phyloP scores from a whole-genome alignment of 2,113 vertebrate species.

The human region DNA sequence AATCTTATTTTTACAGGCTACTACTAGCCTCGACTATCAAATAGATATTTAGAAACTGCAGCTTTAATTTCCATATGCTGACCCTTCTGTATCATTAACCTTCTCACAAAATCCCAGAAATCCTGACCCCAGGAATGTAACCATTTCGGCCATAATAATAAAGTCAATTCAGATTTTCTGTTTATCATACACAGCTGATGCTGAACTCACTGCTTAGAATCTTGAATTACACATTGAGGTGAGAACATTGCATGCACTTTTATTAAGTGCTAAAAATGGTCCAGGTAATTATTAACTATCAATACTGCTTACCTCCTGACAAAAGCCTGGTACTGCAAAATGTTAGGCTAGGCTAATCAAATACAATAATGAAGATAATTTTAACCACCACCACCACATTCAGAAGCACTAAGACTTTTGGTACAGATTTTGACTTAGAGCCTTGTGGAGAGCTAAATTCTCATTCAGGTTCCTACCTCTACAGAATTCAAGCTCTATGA shows the following conservation, averaged over 20 bases:
- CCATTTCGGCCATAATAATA: not conserved
- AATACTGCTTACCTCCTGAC: not conserved
- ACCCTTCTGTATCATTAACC: not conserved
- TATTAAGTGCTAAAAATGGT: conserved; percentile 35
- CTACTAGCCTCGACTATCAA: not conserved
- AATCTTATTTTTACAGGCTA: not conserved
- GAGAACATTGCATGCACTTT: not conserved
- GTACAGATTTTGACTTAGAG: not conserved
- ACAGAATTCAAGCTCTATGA: not conserved
- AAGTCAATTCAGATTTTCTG: not conserved
- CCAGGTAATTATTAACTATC: not conserved
- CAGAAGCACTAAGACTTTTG: not conserved
- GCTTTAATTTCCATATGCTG: not conserved
- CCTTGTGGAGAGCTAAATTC: not conserved
- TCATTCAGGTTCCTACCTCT: not conserved
- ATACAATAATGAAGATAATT: not conserved
- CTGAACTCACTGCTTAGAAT: not conserved
- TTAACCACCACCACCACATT: not conserved
- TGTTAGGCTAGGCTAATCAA: not conserved
- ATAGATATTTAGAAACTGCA: not conserved
- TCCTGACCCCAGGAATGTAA: not conserved
- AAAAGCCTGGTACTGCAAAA: not conserved
- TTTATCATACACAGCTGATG: not conserved
- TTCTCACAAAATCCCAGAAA: not conserved
- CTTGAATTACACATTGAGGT: not conserved